A percentile compares a stretch with the other conserved stretches of the same genome.
Conservation (phyloP, 1,140 invertebrate species). For the Leptoteleia sp. region DNA sequence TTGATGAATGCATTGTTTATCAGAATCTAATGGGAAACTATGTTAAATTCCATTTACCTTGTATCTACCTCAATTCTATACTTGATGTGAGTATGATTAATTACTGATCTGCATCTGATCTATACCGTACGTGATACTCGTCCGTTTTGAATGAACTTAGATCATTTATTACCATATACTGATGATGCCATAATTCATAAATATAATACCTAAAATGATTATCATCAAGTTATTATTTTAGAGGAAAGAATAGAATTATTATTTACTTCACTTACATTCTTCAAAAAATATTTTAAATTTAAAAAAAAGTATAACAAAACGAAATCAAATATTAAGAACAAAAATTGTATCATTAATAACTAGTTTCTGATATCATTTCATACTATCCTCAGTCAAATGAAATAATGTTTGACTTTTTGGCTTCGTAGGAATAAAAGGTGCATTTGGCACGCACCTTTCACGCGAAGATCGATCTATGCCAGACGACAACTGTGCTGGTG, state of each 20-base stretch:
- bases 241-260: neutral
- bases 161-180: conserved; percentile 48
- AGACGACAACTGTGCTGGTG: conserved; percentile 39
- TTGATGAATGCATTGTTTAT: too few species aligned
- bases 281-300: too few species aligned
- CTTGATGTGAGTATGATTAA: conserved; percentile 51
- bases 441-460: conserved; percentile 19
- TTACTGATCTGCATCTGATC: conserved; percentile 52
- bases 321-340: too few species aligned
- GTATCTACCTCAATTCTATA: conserved; percentile 18
- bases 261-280: too few species aligned
- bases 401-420: conserved; percentile 25
- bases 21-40: neutral
- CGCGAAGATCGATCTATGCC: conserved; percentile 38
- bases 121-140: conserved; percentile 24
- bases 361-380: too few species aligned
- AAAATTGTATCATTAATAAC: too few species aligned
- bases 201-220: conserved; percentile 5
- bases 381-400: neutral
- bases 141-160: conserved; percentile 48
- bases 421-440: conserved; percentile 10
- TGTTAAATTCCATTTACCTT: neutral
- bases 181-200: conserved; percentile 8
- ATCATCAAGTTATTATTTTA: neutral
- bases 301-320: too few species aligned